Percentiles rank a stretch among this genome's conserved stretches.
These are phyloP conservation scores for Chaetophractus vellerosus DNA, from an alignment of 2,797 vertebrate species.

Conservation along the genomic window DNA sequence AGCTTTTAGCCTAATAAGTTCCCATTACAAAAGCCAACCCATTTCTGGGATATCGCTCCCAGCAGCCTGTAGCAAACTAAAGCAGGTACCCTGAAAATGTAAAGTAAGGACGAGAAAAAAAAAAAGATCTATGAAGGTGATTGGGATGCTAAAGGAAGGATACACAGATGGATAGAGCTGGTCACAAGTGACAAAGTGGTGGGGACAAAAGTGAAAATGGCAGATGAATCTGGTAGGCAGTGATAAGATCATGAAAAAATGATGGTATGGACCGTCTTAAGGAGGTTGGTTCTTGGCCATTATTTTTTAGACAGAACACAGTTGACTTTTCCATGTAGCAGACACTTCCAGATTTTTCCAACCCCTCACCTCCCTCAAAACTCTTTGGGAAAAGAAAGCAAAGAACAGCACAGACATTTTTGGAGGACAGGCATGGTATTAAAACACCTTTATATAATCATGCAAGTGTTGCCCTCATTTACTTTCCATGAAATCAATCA, in stretches of 20 bases:
- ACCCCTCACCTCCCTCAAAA: not conserved
- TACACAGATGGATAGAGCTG: fast-evolving
- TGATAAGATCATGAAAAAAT: not conserved
- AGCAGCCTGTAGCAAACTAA: too few species aligned
- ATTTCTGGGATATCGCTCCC: too few species aligned
- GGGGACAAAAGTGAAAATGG: not conserved
- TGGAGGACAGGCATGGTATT: not conserved
- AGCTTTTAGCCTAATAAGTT: too few species aligned
- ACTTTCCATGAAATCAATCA: not conserved
- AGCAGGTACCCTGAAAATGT: not conserved
- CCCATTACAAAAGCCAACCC: too few species aligned
- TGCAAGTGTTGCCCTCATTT: not conserved
- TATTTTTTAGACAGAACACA: not conserved
- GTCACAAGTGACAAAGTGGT: not conserved
- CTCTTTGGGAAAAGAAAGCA: constrained; percentile 27
- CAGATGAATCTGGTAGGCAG: not conserved
- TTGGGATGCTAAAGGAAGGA: not conserved
- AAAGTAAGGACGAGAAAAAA: not conserved
- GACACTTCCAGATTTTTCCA: constrained; percentile 21
- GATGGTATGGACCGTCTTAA: not conserved
- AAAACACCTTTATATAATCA: not conserved
- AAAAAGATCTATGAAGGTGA: not conserved
- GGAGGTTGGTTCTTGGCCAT: not conserved
- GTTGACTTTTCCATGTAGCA: not conserved
- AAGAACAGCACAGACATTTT: not conserved